These are phyloP conservation scores for Diadema setosum DNA, from an alignment of 35 echinoderm and acorn worm genomes.

Conservation along the genomic window DNA sequence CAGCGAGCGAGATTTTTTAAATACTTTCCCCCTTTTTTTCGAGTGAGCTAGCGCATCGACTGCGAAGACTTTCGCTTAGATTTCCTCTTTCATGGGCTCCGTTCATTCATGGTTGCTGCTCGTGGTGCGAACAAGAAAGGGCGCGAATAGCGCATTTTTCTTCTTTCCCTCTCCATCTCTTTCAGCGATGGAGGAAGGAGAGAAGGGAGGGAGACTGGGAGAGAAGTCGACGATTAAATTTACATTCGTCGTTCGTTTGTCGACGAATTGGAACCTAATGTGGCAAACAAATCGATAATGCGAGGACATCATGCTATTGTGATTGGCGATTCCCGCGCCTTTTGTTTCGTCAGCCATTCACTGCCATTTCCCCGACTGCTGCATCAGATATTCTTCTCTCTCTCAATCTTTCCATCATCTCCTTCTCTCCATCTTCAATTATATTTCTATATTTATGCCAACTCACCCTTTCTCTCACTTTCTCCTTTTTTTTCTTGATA, in stretches of 20 bases:
- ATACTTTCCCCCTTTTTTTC: neutral
- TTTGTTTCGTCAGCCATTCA: conserved; percentile 1
- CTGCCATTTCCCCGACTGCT: neutral
- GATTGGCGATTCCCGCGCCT: neutral
- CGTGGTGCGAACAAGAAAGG: neutral
- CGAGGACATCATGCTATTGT: neutral
- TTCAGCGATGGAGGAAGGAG: too few relatives aligned
- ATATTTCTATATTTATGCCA: neutral
- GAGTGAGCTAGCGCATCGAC: too few relatives aligned
- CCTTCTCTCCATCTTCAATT: neutral
- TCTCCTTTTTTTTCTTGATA: too few relatives aligned
- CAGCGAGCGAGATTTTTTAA: neutral
- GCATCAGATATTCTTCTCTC: neutral
- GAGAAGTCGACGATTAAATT: conserved; percentile 15
- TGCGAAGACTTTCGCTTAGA: too few relatives aligned
- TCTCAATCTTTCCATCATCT: too few relatives aligned
- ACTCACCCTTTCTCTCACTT: too few relatives aligned
- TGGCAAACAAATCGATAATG: neutral
- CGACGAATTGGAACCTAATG: neutral
- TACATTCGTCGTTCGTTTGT: conserved; percentile 27
- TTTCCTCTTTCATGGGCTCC: neutral
- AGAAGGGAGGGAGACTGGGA: too few relatives aligned
- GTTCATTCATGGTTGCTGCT: neutral
- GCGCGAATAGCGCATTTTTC: too few relatives aligned
- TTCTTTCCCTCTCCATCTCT: too few relatives aligned